phyloP scores from a whole-genome alignment of 2,888 invertebrate genomes.

The Argynnis bischoffii region DNA sequence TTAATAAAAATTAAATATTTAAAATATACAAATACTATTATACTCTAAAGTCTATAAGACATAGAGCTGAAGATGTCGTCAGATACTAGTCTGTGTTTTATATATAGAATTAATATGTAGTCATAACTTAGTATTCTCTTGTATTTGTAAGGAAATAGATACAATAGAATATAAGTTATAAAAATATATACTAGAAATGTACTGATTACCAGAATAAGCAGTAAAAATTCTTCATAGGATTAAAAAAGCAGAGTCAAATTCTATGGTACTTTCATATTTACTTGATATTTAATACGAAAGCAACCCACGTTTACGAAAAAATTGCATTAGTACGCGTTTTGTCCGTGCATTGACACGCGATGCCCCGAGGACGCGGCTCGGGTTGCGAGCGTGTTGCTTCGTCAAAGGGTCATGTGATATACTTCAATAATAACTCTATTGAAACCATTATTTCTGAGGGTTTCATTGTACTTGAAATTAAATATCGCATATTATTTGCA shows the following conservation, averaged over 20 bases:
- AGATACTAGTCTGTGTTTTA: too few species aligned
- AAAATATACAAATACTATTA: too few species aligned
- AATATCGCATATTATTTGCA: conserved; percentile 32
- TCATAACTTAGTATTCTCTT: too few species aligned
- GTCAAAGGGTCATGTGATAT: conserved; percentile 46
- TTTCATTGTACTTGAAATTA: conserved; percentile 37
- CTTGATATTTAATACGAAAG: conserved; percentile 3
- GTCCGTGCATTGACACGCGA: conserved; percentile 44
- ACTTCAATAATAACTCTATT: conserved; percentile 37
- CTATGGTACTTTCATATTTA: neutral
- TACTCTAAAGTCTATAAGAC: too few species aligned
- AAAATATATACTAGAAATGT: neutral
- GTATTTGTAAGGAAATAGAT: too few species aligned
- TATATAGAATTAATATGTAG: too few species aligned
- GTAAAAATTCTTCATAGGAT: neutral
- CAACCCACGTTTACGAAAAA: conserved; percentile 35
- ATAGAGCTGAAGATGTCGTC: too few species aligned
- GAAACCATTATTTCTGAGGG: conserved; percentile 31
- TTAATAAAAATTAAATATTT: too few species aligned
- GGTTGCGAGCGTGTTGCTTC: conserved; percentile 40
- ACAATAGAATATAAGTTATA: too few species aligned
- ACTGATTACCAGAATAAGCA: neutral
- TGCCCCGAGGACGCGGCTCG: conserved; percentile 38
- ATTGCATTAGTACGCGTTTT: conserved; percentile 41
- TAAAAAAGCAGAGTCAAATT: neutral